Evolutionary conservation across 1,140 invertebrate genomes (phyloP).

Genomic region (Achroia grisella): DNA sequence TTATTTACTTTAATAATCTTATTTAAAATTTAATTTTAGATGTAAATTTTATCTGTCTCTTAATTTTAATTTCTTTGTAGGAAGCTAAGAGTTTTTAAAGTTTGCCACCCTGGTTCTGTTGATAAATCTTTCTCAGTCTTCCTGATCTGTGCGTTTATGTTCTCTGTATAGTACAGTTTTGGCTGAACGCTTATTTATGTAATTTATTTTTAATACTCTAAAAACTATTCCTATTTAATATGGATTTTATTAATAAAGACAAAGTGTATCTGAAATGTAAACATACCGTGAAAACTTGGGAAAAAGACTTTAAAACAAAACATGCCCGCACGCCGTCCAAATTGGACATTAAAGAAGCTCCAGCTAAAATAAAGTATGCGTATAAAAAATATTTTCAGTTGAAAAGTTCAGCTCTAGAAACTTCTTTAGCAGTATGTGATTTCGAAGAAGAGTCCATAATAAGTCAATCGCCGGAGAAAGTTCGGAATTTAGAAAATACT

Average conservation of each 20-base stretch:
- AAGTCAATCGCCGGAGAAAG: slow-evolving; percentile 38
- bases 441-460: slow-evolving; percentile 37
- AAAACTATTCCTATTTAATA: slow-evolving; percentile 11
- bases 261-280: slow-evolving; percentile 78
- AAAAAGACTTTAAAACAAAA: slow-evolving; percentile 82
- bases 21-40: too few relatives aligned
- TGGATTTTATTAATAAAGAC: slow-evolving; percentile 61
- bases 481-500: slow-evolving; percentile 15
- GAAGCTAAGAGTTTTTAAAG: too few relatives aligned
- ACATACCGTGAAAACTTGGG: slow-evolving; percentile 84
- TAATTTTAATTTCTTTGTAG: too few relatives aligned
- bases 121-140: too few relatives aligned
- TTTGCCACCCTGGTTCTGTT: too few relatives aligned
- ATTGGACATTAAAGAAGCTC: slow-evolving; percentile 86
- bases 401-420: slow-evolving; percentile 82
- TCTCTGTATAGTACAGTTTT: too few relatives aligned
- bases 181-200: too few relatives aligned
- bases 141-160: too few relatives aligned
- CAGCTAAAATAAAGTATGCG: slow-evolving; percentile 79
- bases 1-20: too few relatives aligned
- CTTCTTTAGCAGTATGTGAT: slow-evolving; percentile 74
- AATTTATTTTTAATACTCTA: too few relatives aligned
- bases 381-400: slow-evolving; percentile 88
- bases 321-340: slow-evolving; percentile 82
- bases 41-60: too few relatives aligned